Evolutionary conservation across 2,888 invertebrate genomes (phyloP).

Genomic region (Apeira syringaria): DNA sequence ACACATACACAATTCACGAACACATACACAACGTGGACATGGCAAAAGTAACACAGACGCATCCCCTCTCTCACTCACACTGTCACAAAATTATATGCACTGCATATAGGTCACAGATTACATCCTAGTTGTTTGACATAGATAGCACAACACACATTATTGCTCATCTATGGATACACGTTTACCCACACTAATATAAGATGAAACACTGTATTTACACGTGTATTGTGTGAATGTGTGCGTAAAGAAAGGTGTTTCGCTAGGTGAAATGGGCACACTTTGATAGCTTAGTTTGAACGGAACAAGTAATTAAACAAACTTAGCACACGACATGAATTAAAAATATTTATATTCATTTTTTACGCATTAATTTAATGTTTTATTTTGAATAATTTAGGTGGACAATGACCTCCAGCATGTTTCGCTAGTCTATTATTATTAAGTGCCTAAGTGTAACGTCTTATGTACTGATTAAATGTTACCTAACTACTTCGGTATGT

Average conservation of each 20-base stretch:
- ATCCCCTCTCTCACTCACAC: conserved; percentile 44
- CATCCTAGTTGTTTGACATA: background rate
- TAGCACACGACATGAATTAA: conserved; percentile 9
- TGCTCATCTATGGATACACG: conserved; percentile 14
- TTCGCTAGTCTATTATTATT: too few relatives aligned
- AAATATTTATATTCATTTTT: conserved; percentile 4
- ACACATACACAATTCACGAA: conserved; percentile 45
- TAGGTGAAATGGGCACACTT: conserved; percentile 76
- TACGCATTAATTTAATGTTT: background rate
- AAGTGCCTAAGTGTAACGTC: too few relatives aligned
- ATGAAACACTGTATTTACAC: conserved; percentile 13
- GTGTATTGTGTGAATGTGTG: conserved; percentile 48
- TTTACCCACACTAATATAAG: conserved; percentile 19
- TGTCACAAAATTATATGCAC: conserved; percentile 24
- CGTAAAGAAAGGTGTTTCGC: conserved; percentile 80
- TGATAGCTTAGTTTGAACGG: conserved; percentile 43
- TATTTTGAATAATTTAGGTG: conserved; percentile 12
- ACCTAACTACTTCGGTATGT: too few relatives aligned
- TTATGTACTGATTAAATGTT: too few relatives aligned
- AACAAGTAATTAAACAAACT: conserved; percentile 47
- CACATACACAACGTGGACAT: conserved; percentile 15
- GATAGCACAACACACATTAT: conserved; percentile 19
- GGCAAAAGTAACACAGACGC: conserved; percentile 22
- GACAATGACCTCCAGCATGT: background rate
- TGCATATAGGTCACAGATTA: conserved; percentile 3